Conservation (phyloP, 1,140 invertebrate species). For the Zaprionus lachaisei region DNA sequence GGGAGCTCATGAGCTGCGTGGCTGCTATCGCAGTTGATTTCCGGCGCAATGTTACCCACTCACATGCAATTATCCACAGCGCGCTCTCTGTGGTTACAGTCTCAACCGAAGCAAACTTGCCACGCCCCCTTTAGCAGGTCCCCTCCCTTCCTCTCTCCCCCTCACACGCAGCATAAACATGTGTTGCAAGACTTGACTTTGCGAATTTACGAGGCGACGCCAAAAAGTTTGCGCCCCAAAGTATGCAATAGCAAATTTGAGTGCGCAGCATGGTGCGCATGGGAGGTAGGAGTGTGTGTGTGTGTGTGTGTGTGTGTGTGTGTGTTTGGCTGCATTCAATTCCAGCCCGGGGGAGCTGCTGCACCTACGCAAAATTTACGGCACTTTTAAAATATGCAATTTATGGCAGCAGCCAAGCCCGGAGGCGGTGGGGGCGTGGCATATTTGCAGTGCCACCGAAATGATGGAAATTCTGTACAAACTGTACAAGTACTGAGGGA, state of each 20-base stretch:
- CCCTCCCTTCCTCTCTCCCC: neutral
- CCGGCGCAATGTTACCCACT: constrained; percentile 2
- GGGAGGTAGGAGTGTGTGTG: constrained; percentile 2
- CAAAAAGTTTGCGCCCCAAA: constrained; percentile 63
- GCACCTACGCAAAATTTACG: constrained; percentile 77
- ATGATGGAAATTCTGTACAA: constrained; percentile 39
- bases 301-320: neutral
- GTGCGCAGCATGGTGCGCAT: constrained; percentile 2
- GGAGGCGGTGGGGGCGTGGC: constrained; percentile 22
- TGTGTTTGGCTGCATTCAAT: constrained; percentile 50
- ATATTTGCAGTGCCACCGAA: neutral
- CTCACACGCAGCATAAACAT: constrained; percentile 1
- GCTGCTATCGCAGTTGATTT: constrained; percentile 1
- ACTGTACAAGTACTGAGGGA: neutral
- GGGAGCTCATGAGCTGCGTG: neutral
- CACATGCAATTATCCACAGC: constrained; percentile 55
- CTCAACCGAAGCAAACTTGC: constrained; percentile 15
- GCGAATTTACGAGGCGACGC: constrained; percentile 58
- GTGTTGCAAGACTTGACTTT: constrained; percentile 37
- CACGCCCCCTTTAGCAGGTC: neutral
- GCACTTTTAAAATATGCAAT: constrained; percentile 78
- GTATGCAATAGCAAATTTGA: constrained; percentile 61
- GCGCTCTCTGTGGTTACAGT: constrained; percentile 24
- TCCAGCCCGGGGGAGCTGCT: constrained; percentile 58
- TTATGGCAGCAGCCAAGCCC: constrained; percentile 49